Base-by-base conservation (phyloP, 2,888 invertebrate genomes). In the Drosophila pseudotalamancana region DNA sequence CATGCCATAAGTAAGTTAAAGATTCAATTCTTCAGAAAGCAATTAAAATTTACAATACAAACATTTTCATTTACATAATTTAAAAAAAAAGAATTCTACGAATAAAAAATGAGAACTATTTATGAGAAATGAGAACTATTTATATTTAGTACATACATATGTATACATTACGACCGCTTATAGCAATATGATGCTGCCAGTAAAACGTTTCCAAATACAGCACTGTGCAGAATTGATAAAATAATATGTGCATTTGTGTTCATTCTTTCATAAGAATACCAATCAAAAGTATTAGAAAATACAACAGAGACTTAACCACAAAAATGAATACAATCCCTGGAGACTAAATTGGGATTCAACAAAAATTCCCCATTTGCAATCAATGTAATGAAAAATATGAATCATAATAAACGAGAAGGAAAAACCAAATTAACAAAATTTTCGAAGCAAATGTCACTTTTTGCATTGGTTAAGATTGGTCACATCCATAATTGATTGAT, bases 401-500 rank as follows among this genome's bases (percentile, higher is more conserved):
- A 35, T 43, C n/a, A 25, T 29, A 42, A 19, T 32, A 25, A 27
- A 40, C 29, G 25, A 3, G 21, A 32, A 27, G 4, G 18, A 16
- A 40, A 6, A 27, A 40, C 18, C 12, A 48, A 61, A 21, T 21
- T 21, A 59, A 59, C 18, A 18, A 57, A 31, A 59, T 29, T 25
- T 31, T 46, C 0, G 25, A 14, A 37, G 40, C 19, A 29, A 45
- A 37, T 18, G 18, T 8, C 42, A 23, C 21, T 39, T 39, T 74
- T 45, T 74, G 72, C 64, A 53, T 77, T 72, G 64, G 54, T 63
- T 66, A 70, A 67, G 62, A 32, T 37, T 54, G 65, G 64, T 67
- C 55, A 59, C 78, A 78, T 78, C 68, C 62, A 78, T 78, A 81
- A 84, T 81, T 81, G 81, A 81, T 84, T 84, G 79, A 81, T 74